Evolutionary conservation across 2,888 invertebrate species (phyloP), one percentile per base, ranked within the genome.

Genomic region (Machimus rusticus): DNA sequence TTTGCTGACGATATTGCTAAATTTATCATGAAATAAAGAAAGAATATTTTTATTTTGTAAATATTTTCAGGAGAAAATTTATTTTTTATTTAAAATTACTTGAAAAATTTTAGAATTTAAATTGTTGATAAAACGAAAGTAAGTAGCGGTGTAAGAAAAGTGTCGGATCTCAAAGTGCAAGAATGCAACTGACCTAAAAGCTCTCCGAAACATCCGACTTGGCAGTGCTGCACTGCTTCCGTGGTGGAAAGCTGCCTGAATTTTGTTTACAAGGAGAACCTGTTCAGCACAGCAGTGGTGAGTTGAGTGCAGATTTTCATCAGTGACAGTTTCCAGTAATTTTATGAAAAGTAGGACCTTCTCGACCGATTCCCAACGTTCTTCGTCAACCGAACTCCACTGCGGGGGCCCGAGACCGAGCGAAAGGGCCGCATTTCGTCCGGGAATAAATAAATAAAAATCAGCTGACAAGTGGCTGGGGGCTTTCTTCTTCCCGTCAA

Each of bases 201-300:
- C 51, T 51, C 6, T 46, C 19, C 9, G 19, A 55, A 23, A 5
- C 9, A 46, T 16, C 8, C 4, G n/a, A 34, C 37, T 37, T 84
- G 57, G 66, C 82, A 84, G 37, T 37, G 16, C 77, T 19, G n/a
- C 31, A 31, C 6, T 34, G 37, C 77, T 77, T 77, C 66, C 66
- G 66, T 66, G 66, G 66, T 66, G 66, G 28, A 23, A 66, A 66
- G 66, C 9, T 12, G 5, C 9, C 12, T 0, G 12, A 74, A 85
- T 16, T 85, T 85, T 85, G 85, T 85, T 85, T 85, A 85, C 85
- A 85, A 85, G 74, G 51, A 74, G 74, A 85, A 74, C 85, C 34
- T 74, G 43, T 85, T 85, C 74, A 31, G 74, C 12, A 55, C 16
- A 55, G 81, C 46, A 5, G 55, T 57, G 81, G 81, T 81, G 81